Evolutionary conservation across 2,888 invertebrate species (phyloP), one percentile per base, ranked within the genome.

Genomic region (Synanthedon tipuliformis): DNA sequence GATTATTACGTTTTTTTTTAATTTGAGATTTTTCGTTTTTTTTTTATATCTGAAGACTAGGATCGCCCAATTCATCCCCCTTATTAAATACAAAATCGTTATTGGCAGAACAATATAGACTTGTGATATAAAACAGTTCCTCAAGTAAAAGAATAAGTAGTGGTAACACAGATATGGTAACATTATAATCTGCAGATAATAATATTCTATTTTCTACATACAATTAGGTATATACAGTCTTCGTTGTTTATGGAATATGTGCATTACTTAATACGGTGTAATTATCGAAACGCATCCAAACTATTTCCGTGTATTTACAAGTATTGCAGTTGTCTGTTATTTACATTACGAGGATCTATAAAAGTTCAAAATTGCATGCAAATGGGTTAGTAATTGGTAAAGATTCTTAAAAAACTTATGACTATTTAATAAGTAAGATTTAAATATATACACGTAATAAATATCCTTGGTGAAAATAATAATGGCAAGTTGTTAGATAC

Each of bases 401-500:
- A 64, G 71, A 61, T 55, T 66, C 75, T 74, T 78, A 75, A 68
- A n/a, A 68, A 63, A 68, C 70, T 73, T 78, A 78, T 64, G 62
- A 71, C 61, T 65, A 61, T 71, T 67, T 71, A 69, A 68, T 69
- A 70, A 65, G 63, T 70, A 68, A 60, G 57, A 69, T 75, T 71
- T 69, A 65, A 72, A 78, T 75, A 80, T 80, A 79, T 81, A 80
- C 78, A 80, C 67, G 71, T 74, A 76, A 85, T 82, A 85, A 85
- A 86, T 85, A 85, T 78, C 78, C 78, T 81, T 85, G 81, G 79
- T 79, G 83, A 84, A 81, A 76, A 75, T 75, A 74, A 76, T 75
- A 76, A 86, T 86, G 86, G 87, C 87, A 87, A 86, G 85, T 86
- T 74, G 81, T 82, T 85, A 84, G 78, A 81, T 73, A 76, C 64